Percentiles rank a stretch among this genome's conserved stretches.
Evolutionary conservation across 2,113 vertebrate species (phyloP).

Genomic region (Cervus canadensis): DNA sequence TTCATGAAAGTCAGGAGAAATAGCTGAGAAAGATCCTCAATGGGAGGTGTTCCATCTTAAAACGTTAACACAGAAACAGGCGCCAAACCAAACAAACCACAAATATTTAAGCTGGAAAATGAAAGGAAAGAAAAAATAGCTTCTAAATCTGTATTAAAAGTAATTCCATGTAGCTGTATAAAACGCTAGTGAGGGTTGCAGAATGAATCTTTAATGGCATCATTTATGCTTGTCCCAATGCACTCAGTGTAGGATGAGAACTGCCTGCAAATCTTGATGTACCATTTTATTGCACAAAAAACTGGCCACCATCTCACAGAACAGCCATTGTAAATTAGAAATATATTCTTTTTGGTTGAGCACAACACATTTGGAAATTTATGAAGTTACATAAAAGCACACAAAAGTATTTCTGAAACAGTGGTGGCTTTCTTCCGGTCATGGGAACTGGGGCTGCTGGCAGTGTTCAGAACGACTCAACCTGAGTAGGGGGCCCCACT

Average conservation of each 20-base stretch:
- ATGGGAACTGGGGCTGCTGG: background rate
- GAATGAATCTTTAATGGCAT: slow-evolving; percentile 69
- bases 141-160: slow-evolving; percentile 67
- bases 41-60: slow-evolving; percentile 39
- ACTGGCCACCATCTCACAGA: slow-evolving; percentile 66
- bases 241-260: slow-evolving; percentile 57
- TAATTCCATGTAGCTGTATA: slow-evolving; percentile 42
- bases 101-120: slow-evolving; percentile 59
- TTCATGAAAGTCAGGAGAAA: slow-evolving; percentile 48
- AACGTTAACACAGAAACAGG: slow-evolving; percentile 43
- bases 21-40: background rate
- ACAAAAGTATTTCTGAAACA: slow-evolving; percentile 44
- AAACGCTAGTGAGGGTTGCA: slow-evolving; percentile 45
- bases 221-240: slow-evolving; percentile 58
- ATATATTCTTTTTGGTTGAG: slow-evolving; percentile 66
- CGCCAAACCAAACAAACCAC: slow-evolving; percentile 56
- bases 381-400: slow-evolving; percentile 65
- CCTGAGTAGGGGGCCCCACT: background rate
- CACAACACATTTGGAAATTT: slow-evolving; percentile 68
- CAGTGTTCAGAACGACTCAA: background rate
- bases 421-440: slow-evolving; percentile 31
- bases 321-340: slow-evolving; percentile 71
- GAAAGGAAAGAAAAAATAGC: slow-evolving; percentile 55
- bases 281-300: slow-evolving; percentile 65
- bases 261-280: slow-evolving; percentile 70